phyloP scores from a whole-genome alignment of 1,140 invertebrate species.

The Mylabris phalerata region DNA sequence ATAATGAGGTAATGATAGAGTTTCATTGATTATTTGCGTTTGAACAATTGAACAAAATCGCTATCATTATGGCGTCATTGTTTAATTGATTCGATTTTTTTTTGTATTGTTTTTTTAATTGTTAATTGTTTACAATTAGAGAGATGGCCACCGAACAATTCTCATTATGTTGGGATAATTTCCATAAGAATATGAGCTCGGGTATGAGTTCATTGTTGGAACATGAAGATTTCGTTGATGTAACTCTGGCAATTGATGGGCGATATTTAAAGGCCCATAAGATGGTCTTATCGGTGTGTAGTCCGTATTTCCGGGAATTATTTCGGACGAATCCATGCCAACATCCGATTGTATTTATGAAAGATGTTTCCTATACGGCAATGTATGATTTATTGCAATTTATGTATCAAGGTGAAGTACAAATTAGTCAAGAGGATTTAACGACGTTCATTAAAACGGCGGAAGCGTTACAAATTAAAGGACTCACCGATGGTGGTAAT shows the following conservation, averaged over 20 bases:
- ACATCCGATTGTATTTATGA: conserved; percentile 75
- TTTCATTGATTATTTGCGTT: too few relatives aligned
- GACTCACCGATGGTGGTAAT: conserved; percentile 52
- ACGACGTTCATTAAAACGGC: conserved; percentile 76
- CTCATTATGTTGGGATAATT: conserved; percentile 61
- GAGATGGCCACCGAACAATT: conserved; percentile 49
- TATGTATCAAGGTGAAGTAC: conserved; percentile 83
- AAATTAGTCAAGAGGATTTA: conserved; percentile 76
- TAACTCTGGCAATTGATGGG: conserved; percentile 78
- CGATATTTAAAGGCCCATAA: conserved; percentile 77
- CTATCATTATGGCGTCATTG: too few relatives aligned
- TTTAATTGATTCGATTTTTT: too few relatives aligned
- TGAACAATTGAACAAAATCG: too few relatives aligned
- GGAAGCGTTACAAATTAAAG: conserved; percentile 78
- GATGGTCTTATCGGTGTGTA: conserved; percentile 79
- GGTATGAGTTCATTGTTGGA: conserved; percentile 58
- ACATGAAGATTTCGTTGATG: conserved; percentile 73
- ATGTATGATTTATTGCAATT: conserved; percentile 74
- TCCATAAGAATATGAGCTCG: conserved; percentile 56
- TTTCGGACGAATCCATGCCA: conserved; percentile 74
- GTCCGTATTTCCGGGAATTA: conserved; percentile 77
- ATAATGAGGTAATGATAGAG: too few relatives aligned
- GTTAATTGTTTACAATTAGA: too few relatives aligned
- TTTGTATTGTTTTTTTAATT: too few relatives aligned
- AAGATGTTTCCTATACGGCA: conserved; percentile 70